These are phyloP conservation scores for Mus minutoides DNA, from an alignment of 2,797 vertebrate species.

Conservation along the genomic window DNA sequence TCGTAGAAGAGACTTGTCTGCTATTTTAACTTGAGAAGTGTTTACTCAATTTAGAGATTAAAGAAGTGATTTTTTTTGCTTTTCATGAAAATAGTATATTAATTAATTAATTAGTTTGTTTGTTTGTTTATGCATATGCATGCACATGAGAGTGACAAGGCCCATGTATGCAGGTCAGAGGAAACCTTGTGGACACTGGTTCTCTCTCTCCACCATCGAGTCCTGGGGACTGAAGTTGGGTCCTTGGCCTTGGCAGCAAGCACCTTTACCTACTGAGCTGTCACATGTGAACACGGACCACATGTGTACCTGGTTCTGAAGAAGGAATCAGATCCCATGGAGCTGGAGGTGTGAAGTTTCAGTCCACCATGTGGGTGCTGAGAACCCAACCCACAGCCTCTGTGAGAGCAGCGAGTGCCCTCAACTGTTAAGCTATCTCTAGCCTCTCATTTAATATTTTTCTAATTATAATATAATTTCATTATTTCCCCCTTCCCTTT, in stretches of 20 bases:
- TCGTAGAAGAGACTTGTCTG: not conserved
- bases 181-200: not conserved
- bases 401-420: not conserved
- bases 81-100: slow-evolving; percentile 13
- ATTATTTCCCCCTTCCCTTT: not conserved
- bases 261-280: not conserved
- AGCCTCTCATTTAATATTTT: not conserved
- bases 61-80: not conserved
- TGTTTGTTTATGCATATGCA: not conserved
- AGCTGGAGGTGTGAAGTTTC: not conserved
- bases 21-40: not conserved
- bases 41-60: slow-evolving; percentile 47
- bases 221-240: not conserved
- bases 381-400: not conserved
- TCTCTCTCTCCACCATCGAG: not conserved
- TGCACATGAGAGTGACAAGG: not conserved
- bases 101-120: too few species aligned
- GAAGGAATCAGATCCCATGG: too few species aligned
- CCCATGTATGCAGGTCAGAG: not conserved
- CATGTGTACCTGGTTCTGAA: not conserved
- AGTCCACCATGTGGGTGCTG: not conserved
- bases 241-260: not conserved
- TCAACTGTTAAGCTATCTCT: not conserved
- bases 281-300: not conserved
- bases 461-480: not conserved